Conservation (phyloP, 2,113 vertebrate species). For the Galeopterus variegatus region DNA sequence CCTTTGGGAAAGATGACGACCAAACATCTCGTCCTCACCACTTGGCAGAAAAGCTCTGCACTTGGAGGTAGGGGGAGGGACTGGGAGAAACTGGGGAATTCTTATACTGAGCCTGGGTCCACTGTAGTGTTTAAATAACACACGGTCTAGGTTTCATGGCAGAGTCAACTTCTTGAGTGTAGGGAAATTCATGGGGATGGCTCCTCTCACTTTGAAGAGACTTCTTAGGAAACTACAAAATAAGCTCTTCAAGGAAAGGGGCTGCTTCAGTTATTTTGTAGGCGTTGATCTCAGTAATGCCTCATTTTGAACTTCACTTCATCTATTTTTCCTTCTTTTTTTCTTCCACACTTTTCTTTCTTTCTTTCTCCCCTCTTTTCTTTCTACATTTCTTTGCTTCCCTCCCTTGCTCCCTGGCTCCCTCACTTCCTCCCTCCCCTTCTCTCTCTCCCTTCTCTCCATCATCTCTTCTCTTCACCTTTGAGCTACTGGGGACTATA, state of each 20-base stretch:
- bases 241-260: neutral
- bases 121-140: neutral
- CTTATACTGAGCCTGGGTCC: neutral
- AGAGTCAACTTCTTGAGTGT: neutral
- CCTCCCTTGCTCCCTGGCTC: neutral
- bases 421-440: neutral
- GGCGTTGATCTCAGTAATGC: neutral
- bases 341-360: neutral
- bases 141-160: neutral
- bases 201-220: neutral
- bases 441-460: neutral
- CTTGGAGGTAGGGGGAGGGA: neutral
- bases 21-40: neutral
- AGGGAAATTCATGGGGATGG: neutral
- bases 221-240: too few species aligned
- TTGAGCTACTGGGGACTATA: neutral
- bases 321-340: neutral
- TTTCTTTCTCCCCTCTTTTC: neutral
- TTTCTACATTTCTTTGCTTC: neutral
- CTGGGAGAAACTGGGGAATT: neutral
- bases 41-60: neutral
- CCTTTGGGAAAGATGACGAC: neutral
- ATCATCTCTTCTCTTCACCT: neutral
- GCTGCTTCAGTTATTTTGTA: fast-evolving
- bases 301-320: neutral